phyloP scores from a whole-genome alignment of 2,113 vertebrate species.

The Stercorarius parasiticus region DNA sequence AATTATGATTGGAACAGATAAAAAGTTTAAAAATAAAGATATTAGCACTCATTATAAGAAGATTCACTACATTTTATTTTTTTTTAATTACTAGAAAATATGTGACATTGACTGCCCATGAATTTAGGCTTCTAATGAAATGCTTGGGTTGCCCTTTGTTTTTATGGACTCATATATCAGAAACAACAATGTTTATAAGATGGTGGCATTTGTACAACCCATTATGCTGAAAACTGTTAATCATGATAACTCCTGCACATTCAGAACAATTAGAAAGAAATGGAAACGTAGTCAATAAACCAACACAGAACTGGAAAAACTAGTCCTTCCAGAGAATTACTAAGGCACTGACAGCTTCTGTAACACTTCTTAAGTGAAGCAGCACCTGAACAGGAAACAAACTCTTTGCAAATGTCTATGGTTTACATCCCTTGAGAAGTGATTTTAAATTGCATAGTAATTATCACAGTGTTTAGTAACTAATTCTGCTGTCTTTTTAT shows the following conservation, averaged over 20 bases:
- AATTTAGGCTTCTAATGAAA: not conserved
- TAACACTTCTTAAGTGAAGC: not conserved
- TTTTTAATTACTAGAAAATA: not conserved
- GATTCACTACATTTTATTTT: not conserved
- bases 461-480: not conserved
- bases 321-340: not conserved
- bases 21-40: slow-evolving; percentile 21
- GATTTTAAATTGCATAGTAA: not conserved
- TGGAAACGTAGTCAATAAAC: not conserved
- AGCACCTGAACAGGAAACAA: not conserved
- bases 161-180: not conserved
- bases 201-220: not conserved
- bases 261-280: not conserved
- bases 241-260: not conserved
- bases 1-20: slow-evolving; percentile 30
- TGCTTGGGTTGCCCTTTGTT: not conserved
- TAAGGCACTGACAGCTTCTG: not conserved
- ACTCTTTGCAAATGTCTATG: not conserved
- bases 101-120: not conserved
- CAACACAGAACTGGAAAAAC: not conserved
- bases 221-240: not conserved
- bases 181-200: not conserved
- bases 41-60: not conserved
- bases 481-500: not conserved
- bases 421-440: not conserved